Conservation (phyloP, 1,140 invertebrate genomes). For the Scaptodrosophila lebanonensis region DNA sequence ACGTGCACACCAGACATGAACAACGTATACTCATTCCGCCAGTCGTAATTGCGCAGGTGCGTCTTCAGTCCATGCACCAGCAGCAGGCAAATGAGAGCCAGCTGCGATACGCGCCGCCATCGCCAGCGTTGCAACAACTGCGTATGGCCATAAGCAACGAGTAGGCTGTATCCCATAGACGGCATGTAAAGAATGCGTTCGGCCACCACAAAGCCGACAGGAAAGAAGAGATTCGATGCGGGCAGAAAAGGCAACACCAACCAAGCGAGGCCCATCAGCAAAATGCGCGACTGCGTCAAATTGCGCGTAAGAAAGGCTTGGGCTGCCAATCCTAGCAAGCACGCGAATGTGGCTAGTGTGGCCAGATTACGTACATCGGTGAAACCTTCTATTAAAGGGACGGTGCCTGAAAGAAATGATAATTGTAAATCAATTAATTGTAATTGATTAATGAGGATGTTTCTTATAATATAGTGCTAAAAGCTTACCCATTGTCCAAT, state of each 20-base stretch:
- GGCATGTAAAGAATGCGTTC: constrained; percentile 97
- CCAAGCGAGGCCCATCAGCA: constrained; percentile 91
- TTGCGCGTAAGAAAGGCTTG: constrained; percentile 54
- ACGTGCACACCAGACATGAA: constrained; percentile 95
- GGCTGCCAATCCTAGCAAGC: constrained; percentile 78
- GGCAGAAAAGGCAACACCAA: constrained; percentile 95
- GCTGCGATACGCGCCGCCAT: constrained; percentile 76
- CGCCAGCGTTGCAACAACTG: constrained; percentile 56
- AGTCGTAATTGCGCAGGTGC: constrained; percentile 91
- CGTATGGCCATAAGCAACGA: constrained; percentile 89
- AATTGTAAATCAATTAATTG: too few relatives aligned
- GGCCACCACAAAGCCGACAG: constrained; percentile 97
- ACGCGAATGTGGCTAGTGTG: constrained; percentile 85
- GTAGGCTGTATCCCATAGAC: constrained; percentile 97
- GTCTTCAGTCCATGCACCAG: constrained; percentile 89
- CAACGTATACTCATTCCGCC: constrained; percentile 94
- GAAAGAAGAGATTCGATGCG: constrained; percentile 97
- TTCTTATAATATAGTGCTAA: neutral
- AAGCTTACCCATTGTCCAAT: constrained; percentile 96
- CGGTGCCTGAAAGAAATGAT: constrained; percentile 82
- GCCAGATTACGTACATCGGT: constrained; percentile 90
- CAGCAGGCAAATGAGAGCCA: constrained; percentile 82
- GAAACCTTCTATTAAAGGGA: constrained; percentile 89
- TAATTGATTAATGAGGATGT: too few relatives aligned
- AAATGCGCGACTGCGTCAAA: constrained; percentile 81